Evolutionary conservation across 2,113 vertebrate genomes (phyloP).

Genomic region (Cyprinodon tularosa): DNA sequence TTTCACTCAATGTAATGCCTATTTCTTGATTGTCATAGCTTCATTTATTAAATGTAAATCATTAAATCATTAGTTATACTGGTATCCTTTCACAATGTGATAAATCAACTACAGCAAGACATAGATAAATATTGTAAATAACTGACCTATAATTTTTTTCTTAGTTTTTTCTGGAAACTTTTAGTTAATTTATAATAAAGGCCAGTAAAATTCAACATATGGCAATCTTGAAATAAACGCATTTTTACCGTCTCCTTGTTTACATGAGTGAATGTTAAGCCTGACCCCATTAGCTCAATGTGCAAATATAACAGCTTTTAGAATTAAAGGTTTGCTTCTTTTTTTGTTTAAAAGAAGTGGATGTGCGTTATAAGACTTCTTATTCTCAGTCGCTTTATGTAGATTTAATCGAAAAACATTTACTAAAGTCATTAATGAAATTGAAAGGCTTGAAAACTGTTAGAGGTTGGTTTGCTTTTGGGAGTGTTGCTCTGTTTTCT

Average conservation of each 20-base stretch:
- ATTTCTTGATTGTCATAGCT: conserved; percentile 59
- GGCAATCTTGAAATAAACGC: conserved; percentile 66
- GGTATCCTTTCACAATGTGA: conserved; percentile 26
- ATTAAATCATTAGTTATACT: conserved; percentile 14
- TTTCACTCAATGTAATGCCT: conserved; percentile 70
- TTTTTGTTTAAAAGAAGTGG: conserved; percentile 17
- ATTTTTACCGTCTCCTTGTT: conserved; percentile 40
- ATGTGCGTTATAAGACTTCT: no score
- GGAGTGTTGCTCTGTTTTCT: conserved; percentile 66
- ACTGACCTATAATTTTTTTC: conserved; percentile 2
- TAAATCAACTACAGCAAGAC: conserved; percentile 11
- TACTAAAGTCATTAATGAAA: neutral
- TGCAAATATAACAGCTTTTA: conserved; percentile 45
- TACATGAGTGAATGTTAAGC: conserved; percentile 52
- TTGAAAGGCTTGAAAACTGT: conserved; percentile 20
- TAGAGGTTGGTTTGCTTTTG: conserved; percentile 32
- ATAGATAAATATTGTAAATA: conserved; percentile 23
- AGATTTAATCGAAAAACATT: neutral
- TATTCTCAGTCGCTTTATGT: neutral
- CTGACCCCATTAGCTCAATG: conserved; percentile 26
- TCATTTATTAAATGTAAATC: conserved; percentile 8
- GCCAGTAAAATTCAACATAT: conserved; percentile 39
- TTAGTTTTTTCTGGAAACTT: conserved; percentile 17
- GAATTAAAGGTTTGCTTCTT: conserved; percentile 49
- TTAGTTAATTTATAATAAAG: conserved; percentile 42